Percentiles rank a stretch among this genome's conserved stretches.
phyloP scores from a whole-genome alignment of 2,113 vertebrate species.

The Promerops cafer region DNA sequence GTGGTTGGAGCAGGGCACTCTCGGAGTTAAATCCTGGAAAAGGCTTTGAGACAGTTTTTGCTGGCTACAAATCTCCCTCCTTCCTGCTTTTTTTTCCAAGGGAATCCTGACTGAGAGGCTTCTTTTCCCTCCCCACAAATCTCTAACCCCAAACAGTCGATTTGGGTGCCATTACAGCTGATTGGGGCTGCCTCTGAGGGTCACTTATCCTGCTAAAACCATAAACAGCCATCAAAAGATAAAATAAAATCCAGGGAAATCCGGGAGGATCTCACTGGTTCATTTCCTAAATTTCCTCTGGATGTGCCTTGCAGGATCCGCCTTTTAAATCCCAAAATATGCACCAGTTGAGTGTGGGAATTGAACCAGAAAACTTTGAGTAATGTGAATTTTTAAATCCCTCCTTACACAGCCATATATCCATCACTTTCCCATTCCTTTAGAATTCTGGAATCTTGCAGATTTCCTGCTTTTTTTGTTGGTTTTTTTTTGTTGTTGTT shows the following conservation, averaged over 20 bases:
- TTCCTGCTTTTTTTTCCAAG: not conserved
- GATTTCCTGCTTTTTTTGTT: not conserved
- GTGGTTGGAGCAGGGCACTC: not conserved
- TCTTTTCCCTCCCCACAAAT: not conserved
- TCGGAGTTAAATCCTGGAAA: not conserved
- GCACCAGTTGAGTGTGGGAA: not conserved
- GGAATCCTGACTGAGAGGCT: not conserved
- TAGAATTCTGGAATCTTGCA: not conserved
- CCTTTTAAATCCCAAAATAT: not conserved
- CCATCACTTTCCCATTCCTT: not conserved
- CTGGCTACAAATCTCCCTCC: not conserved
- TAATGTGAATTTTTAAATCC: not conserved
- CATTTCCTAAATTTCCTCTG: not conserved
- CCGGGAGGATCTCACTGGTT: accelerated
- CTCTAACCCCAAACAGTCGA: not conserved
- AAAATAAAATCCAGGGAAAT: not conserved
- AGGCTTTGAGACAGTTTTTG: not conserved
- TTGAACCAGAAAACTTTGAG: not conserved
- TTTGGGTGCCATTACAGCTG: not conserved
- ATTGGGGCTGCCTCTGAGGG: not conserved
- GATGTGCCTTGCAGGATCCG: not conserved
- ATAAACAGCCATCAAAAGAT: not conserved
- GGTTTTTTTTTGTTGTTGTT: not conserved
- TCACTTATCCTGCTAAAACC: not conserved
- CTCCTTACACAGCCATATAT: not conserved